These are phyloP conservation scores for Protonemura montana DNA, from an alignment of 2,888 invertebrate species.

Conservation along the genomic window DNA sequence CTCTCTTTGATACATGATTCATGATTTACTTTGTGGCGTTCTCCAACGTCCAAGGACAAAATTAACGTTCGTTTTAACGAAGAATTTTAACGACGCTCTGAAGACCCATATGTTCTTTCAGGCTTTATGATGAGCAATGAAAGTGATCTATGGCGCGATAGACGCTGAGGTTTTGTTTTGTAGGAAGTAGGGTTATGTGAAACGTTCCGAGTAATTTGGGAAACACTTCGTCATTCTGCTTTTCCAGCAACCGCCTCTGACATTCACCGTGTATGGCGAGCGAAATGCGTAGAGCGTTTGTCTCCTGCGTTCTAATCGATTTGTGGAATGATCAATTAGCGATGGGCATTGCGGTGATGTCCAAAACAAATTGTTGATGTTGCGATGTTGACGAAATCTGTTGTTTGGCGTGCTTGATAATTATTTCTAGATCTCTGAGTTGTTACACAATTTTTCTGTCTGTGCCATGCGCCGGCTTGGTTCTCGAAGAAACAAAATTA, in stretches of 20 bases:
- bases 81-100: not conserved
- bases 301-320: not conserved
- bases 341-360: too few relatives aligned
- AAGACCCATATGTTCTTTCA: not conserved
- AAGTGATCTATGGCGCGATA: not conserved
- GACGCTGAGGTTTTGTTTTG: not conserved
- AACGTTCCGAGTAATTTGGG: not conserved
- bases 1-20: not conserved
- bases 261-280: not conserved
- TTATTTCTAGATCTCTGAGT: too few relatives aligned
- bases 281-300: not conserved
- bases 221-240: not conserved
- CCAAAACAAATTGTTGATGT: too few relatives aligned
- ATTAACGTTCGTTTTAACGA: not conserved
- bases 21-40: not conserved
- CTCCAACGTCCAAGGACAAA: not conserved
- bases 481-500: too few relatives aligned
- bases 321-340: not conserved
- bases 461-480: too few relatives aligned
- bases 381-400: too few relatives aligned
- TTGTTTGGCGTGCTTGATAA: too few relatives aligned
- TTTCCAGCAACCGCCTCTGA: not conserved
- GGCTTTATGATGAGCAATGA: not conserved
- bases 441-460: too few relatives aligned
- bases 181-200: not conserved